These are phyloP conservation scores for Eupsilia transversa DNA, from an alignment of 2,888 invertebrate genomes.

Conservation along the genomic window DNA sequence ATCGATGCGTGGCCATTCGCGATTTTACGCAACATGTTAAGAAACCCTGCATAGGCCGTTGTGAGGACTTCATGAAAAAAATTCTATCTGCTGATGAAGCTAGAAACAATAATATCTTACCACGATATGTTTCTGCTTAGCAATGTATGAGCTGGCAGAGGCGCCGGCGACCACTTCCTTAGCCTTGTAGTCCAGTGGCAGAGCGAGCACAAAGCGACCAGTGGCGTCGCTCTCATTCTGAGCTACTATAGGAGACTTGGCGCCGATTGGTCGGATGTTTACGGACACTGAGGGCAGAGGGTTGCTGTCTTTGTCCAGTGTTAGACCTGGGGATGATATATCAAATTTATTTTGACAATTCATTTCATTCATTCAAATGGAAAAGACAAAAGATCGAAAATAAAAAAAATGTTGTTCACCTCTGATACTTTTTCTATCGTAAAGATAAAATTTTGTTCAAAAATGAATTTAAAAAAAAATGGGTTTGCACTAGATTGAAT, in stretches of 20 bases:
- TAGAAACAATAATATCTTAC: constrained; percentile 68
- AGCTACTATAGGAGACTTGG: constrained; percentile 74
- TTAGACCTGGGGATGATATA: constrained; percentile 86
- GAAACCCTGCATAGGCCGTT: no score
- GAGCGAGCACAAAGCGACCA: constrained; percentile 87
- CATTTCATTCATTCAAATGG: not conserved
- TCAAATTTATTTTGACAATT: not conserved
- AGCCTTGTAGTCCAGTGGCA: constrained; percentile 83
- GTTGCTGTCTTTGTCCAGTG: constrained; percentile 91
- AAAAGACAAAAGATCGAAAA: not conserved
- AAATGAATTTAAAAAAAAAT: not conserved
- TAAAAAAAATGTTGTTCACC: not conserved
- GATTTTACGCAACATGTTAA: no score
- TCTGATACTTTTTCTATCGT: not conserved
- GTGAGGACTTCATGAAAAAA: no score
- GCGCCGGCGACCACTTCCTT: constrained; percentile 90
- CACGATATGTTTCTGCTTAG: constrained; percentile 87
- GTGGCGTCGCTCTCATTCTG: constrained; percentile 78
- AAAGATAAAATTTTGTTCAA: no score
- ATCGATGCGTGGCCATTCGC: no score
- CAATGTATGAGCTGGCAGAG: constrained; percentile 91
- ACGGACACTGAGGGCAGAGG: constrained; percentile 90
- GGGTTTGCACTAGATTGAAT: no score
- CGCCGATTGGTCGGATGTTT: constrained; percentile 81
- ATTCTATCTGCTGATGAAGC: no score